phyloP scores from a whole-genome alignment of 92 coral and sea anemone genomes.

The Siderastrea siderea region DNA sequence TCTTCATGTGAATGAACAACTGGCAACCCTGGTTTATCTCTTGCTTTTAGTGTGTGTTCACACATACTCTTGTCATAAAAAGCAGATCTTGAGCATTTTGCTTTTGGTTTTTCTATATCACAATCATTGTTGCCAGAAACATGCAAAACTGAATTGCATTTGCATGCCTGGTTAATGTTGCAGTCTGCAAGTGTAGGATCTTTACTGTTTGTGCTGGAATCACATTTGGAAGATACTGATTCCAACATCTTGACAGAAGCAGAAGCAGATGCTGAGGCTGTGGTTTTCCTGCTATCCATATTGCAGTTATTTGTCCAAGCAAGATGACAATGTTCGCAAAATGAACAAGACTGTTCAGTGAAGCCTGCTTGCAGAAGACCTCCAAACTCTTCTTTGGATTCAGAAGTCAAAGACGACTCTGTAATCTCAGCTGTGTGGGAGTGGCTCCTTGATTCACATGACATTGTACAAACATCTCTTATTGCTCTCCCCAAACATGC shows the following conservation, averaged over 20 bases:
- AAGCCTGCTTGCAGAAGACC: no score
- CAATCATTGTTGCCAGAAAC: background rate
- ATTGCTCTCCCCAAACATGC: slow-evolving; percentile 17
- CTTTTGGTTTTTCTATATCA: background rate
- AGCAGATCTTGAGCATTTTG: background rate
- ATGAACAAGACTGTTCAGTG: no score
- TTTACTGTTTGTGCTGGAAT: background rate
- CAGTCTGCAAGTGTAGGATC: background rate
- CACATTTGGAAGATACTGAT: background rate
- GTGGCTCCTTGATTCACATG: background rate
- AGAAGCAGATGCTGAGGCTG: no score
- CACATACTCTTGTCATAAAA: background rate
- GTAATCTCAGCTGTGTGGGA: background rate
- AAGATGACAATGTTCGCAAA: no score
- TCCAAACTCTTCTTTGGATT: no score
- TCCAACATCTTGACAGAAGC: background rate
- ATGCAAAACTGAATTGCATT: background rate
- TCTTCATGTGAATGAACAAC: background rate
- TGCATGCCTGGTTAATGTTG: background rate
- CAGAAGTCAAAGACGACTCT: no score
- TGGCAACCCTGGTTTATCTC: background rate
- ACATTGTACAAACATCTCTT: slow-evolving; percentile 35
- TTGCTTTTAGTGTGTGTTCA: background rate
- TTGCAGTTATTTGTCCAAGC: no score
- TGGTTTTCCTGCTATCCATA: no score